Percentiles rank a stretch among this genome's conserved stretches.
phyloP scores from a whole-genome alignment of 2,888 invertebrate species.

The Petrophora chlorosata region DNA sequence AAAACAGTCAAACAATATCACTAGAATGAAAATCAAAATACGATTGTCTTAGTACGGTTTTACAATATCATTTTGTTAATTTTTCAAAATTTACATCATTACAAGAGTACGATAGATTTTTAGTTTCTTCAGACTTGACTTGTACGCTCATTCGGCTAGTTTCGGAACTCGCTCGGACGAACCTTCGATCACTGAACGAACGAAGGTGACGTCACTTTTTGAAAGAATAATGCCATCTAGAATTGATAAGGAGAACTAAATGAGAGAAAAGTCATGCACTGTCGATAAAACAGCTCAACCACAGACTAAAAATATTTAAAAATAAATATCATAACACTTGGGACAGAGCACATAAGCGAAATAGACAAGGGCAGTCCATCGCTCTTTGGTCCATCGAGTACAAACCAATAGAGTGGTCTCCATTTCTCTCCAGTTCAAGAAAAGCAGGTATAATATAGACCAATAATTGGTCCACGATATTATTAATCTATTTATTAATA shows the following conservation, averaged over 20 bases:
- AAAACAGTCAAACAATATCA: constrained; percentile 74
- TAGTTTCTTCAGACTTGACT: constrained; percentile 85
- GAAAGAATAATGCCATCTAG: constrained; percentile 52
- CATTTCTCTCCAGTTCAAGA: too few species aligned
- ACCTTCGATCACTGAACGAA: constrained; percentile 72
- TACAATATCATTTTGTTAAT: constrained; percentile 82
- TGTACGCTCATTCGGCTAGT: constrained; percentile 83
- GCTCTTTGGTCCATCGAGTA: too few species aligned
- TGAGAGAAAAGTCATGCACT: not conserved
- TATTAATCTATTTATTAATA: too few species aligned
- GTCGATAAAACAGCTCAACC: constrained; percentile 44
- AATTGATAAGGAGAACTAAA: not conserved
- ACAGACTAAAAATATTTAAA: constrained; percentile 7
- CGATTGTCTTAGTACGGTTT: constrained; percentile 66
- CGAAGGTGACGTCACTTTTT: constrained; percentile 67
- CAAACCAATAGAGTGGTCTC: too few species aligned
- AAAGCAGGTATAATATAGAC: too few species aligned
- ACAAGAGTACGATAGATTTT: constrained; percentile 85
- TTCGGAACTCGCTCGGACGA: constrained; percentile 84
- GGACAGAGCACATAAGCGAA: not conserved
- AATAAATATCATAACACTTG: too few species aligned
- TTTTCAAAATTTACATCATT: constrained; percentile 83
- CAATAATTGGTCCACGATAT: too few species aligned
- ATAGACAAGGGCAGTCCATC: too few species aligned
- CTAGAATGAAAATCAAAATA: constrained; percentile 75